Percentiles rank a stretch among this genome's conserved stretches.
These are phyloP conservation scores for Ectemnius continuus DNA, from an alignment of 2,888 invertebrate genomes.

Conservation along the genomic window DNA sequence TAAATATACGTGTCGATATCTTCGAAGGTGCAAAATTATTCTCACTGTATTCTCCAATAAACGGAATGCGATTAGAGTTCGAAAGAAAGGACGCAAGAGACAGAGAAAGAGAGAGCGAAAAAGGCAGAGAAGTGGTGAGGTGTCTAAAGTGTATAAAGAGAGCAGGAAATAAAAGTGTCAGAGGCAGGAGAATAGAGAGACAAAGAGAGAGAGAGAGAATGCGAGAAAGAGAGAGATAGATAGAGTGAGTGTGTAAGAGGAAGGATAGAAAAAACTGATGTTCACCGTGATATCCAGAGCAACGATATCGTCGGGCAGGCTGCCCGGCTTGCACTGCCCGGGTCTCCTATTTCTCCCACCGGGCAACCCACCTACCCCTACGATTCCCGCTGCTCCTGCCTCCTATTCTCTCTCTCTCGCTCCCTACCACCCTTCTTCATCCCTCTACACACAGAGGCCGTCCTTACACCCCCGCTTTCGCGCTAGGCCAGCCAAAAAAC, in stretches of 20 bases:
- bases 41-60: no score
- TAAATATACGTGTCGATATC: no score
- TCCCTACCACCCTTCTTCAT: conserved; percentile 28
- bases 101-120: not conserved
- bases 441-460: conserved; percentile 24
- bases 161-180: not conserved
- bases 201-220: not conserved
- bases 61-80: no score
- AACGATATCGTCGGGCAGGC: conserved; percentile 73
- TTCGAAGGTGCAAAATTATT: no score
- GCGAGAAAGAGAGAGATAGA: not conserved
- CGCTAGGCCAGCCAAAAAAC: conserved; percentile 57
- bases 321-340: conserved; percentile 78
- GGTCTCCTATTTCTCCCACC: conserved; percentile 75
- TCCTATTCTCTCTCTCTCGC: conserved; percentile 35
- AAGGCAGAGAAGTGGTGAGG: not conserved
- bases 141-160: not conserved
- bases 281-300: conserved; percentile 48
- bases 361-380: conserved; percentile 52
- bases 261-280: conserved; percentile 20
- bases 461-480: conserved; percentile 44
- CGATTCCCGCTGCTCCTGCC: conserved; percentile 52
- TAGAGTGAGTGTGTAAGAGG: conserved; percentile 5
- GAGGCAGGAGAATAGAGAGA: not conserved
- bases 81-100: not conserved